Evolutionary conservation across 2,113 vertebrate species (phyloP).

Genomic region (Leptocoma aspasia): DNA sequence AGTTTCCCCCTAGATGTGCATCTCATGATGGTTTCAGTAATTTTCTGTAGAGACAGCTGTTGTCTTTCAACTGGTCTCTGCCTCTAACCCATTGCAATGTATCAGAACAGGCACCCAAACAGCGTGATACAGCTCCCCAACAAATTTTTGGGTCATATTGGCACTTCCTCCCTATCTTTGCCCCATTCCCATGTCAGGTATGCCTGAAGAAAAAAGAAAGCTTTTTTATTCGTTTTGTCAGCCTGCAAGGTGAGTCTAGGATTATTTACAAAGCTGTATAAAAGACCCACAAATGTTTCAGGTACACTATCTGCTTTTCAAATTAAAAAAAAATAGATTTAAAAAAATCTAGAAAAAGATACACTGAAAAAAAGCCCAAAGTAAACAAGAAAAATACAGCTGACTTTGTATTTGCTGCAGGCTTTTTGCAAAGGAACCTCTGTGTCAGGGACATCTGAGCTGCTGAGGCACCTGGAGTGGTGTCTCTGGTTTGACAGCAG

Average conservation of each 20-base stretch:
- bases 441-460: neutral
- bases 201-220: neutral
- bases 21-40: neutral
- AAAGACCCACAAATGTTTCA: neutral
- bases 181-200: neutral
- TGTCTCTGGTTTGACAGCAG: neutral
- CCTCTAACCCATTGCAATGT: neutral
- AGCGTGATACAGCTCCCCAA: neutral
- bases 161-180: neutral
- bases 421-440: neutral
- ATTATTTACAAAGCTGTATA: neutral
- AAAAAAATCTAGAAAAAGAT: neutral
- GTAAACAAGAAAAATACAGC: neutral
- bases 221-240: neutral
- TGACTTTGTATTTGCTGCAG: neutral
- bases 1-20: neutral
- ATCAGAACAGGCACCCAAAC: neutral
- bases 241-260: neutral
- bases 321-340: neutral
- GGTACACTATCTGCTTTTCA: neutral
- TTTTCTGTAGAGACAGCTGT: neutral
- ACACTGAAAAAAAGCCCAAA: fast-evolving
- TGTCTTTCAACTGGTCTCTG: neutral
- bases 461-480: neutral
- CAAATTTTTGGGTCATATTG: neutral